These are phyloP conservation scores for Eueremaeus valkanovi DNA, from an alignment of 2,888 invertebrate genomes.

Conservation along the genomic window DNA sequence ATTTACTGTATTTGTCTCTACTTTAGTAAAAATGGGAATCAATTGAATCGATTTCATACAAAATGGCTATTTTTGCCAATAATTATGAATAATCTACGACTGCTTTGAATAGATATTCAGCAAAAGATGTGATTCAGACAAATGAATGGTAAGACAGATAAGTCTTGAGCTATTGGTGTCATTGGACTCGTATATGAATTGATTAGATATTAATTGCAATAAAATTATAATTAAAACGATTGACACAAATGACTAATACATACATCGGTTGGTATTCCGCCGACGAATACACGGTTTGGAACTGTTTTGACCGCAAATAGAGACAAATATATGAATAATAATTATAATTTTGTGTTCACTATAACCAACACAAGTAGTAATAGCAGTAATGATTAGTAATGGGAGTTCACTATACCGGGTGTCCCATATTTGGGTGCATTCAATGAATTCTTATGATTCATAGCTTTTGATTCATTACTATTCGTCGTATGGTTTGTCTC, in stretches of 20 bases:
- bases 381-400: too few species aligned
- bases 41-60: too few species aligned
- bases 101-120: not conserved
- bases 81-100: too few species aligned
- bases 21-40: too few species aligned
- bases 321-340: not conserved
- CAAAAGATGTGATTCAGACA: not conserved
- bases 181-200: too few species aligned
- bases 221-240: not conserved
- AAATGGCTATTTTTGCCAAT: too few species aligned
- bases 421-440: constrained; percentile 40
- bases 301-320: not conserved
- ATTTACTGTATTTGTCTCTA: too few species aligned
- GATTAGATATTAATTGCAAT: constrained; percentile 13
- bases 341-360: too few species aligned
- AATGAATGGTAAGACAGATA: not conserved
- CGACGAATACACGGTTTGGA: constrained; percentile 74
- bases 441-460: not conserved
- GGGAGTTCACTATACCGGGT: too few species aligned
- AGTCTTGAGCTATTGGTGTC: not conserved
- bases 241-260: constrained; percentile 40
- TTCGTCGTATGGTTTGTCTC: not conserved
- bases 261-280: constrained; percentile 81
- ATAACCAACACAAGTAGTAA: too few species aligned
- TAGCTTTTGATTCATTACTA: not conserved